phyloP scores from a whole-genome alignment of 2,113 vertebrate genomes.

The Phyllopteryx taeniolatus region DNA sequence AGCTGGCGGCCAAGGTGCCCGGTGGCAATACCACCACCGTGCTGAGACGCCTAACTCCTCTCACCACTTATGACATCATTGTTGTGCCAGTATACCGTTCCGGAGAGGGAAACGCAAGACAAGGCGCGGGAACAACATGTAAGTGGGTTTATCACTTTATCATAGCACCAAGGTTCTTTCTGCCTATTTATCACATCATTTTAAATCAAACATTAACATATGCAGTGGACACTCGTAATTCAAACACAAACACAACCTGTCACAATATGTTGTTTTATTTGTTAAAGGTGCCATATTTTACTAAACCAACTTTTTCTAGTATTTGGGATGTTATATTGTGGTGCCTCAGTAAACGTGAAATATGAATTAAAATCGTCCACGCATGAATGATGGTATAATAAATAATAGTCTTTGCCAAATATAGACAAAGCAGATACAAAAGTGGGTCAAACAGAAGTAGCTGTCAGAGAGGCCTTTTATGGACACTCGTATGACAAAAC shows the following conservation, averaged over 20 bases:
- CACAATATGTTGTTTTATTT: neutral
- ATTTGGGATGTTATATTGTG: too few relatives aligned
- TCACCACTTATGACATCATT: conserved; percentile 87
- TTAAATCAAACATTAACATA: neutral
- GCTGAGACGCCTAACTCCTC: conserved; percentile 81
- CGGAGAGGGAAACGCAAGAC: conserved; percentile 87
- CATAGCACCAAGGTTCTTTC: neutral
- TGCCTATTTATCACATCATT: neutral
- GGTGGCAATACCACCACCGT: conserved; percentile 78
- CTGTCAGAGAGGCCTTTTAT: too few relatives aligned
- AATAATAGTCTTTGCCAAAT: too few relatives aligned
- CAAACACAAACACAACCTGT: neutral
- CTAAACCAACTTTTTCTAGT: too few relatives aligned
- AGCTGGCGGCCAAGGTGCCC: conserved; percentile 82
- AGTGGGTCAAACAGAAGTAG: too few relatives aligned
- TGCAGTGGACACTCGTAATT: neutral
- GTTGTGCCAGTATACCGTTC: conserved; percentile 87
- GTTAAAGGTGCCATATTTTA: neutral
- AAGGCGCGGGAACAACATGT: conserved; percentile 94
- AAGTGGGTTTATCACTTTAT: conserved; percentile 43
- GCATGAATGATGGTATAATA: too few relatives aligned
- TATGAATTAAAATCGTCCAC: too few relatives aligned
- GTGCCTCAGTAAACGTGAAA: too few relatives aligned
- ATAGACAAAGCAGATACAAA: too few relatives aligned
- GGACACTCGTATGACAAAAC: too few relatives aligned